A percentile compares a stretch with the other conserved stretches of the same genome.
Evolutionary conservation across 2,888 invertebrate genomes (phyloP).

Genomic region (Himalopsyche anomala): DNA sequence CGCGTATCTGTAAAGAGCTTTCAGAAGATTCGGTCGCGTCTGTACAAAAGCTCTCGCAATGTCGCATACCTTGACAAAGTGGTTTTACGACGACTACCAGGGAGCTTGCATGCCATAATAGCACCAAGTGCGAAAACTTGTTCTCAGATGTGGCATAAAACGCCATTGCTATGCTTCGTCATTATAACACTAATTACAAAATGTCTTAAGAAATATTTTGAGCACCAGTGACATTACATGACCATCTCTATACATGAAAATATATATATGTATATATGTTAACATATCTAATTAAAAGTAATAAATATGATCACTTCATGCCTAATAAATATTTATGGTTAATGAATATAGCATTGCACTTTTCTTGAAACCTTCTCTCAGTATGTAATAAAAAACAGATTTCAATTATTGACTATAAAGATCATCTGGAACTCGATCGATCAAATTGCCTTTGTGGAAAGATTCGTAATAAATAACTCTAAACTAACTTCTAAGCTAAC

Average conservation of each 20-base stretch:
- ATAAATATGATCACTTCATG: too few species aligned
- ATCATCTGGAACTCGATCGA: too few species aligned
- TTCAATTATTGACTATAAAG: too few species aligned
- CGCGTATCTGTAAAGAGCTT: neutral
- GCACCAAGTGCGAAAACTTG: slow-evolving; percentile 59
- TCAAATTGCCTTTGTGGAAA: too few species aligned
- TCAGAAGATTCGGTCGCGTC: neutral
- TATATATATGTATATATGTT: too few species aligned
- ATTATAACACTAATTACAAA: slow-evolving; percentile 4
- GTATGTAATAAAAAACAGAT: too few species aligned
- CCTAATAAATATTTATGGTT: too few species aligned
- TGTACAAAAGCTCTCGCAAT: slow-evolving; percentile 9
- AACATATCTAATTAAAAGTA: too few species aligned
- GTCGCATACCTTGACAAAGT: slow-evolving; percentile 55
- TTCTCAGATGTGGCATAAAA: slow-evolving; percentile 45
- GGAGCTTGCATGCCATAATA: slow-evolving; percentile 33
- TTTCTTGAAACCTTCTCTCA: too few species aligned
- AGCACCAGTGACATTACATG: neutral
- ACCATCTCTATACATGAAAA: neutral
- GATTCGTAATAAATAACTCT: too few species aligned
- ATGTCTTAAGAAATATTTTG: neutral
- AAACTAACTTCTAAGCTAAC: too few species aligned
- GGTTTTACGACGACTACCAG: slow-evolving; percentile 54
- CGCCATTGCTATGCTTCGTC: neutral
- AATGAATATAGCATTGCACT: too few species aligned